Evolutionary conservation across 2,113 vertebrate species (phyloP).

Genomic region (Coturnix japonica): DNA sequence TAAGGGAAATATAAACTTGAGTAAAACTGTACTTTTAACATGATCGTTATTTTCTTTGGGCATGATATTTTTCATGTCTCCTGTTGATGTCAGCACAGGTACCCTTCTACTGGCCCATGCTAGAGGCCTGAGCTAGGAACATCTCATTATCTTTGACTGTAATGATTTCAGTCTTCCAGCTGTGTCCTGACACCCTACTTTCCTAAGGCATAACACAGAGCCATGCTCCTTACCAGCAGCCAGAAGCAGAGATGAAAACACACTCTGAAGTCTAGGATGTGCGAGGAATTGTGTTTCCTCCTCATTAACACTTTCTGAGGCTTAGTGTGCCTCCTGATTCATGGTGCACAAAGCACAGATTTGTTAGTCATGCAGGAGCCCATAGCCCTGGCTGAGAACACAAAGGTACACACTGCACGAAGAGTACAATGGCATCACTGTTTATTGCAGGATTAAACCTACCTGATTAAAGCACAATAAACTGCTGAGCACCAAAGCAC

Average conservation of each 20-base stretch:
- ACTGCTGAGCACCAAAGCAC: background rate
- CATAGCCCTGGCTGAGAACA: background rate
- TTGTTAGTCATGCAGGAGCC: background rate
- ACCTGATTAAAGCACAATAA: background rate
- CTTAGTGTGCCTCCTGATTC: background rate
- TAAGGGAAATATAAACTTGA: background rate
- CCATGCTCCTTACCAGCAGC: background rate
- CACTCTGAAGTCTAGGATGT: background rate
- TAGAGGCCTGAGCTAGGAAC: background rate
- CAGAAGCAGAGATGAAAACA: slow-evolving; percentile 7
- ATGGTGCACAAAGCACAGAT: background rate
- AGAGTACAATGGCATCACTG: background rate
- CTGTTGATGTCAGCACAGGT: background rate
- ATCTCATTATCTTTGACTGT: background rate
- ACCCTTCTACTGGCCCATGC: background rate
- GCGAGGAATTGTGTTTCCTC: background rate
- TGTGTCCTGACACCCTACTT: background rate
- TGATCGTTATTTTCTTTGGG: background rate
- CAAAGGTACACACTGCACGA: background rate
- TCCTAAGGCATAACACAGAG: background rate
- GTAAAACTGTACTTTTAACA: background rate
- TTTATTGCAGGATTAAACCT: background rate
- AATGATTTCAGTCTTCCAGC: background rate
- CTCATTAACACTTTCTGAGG: background rate
- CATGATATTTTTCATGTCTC: background rate